Base-by-base conservation (phyloP, 1,140 invertebrate genomes). In the Propsilocerus akamusi region DNA sequence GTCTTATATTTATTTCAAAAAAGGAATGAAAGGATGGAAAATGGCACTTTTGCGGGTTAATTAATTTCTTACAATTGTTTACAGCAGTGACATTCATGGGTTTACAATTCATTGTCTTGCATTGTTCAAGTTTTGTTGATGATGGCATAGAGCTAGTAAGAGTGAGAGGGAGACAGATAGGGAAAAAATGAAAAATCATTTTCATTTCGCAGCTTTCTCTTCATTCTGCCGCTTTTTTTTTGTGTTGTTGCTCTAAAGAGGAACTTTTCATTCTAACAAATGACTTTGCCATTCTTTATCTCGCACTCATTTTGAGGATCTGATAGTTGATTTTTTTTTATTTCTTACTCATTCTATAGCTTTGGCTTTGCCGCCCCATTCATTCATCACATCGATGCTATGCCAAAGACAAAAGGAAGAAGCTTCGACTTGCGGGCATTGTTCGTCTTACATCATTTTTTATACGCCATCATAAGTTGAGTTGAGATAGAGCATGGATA, bases 321-420 rank as follows among this genome's bases (percentile, higher is more conserved):
- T 30, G 28, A 12, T 41, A 41, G 17, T 6, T 41, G 2, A 41
- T 4, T 11, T 4, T 2, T n/a, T 30, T n/a, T 30, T 7, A 2
- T 30, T 30, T n/a, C n/a, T 30, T 30, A 11, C 34, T 41, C 14
- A 17, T 14, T 41, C n/a, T n/a, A n/a, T n/a, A n/a, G n/a, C n/a
- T n/a, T n/a, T n/a, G n/a, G n/a, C n/a, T n/a, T 17, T 41, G 17
- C 34, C 34, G 12, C 5, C 10, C 17, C 17, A 17, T 41, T 41
- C 34, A 41, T 41, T 41, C 34, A 41, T 41, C 34, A 41, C 34
- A n/a, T n/a, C n/a, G n/a, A n/a, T n/a, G n/a, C n/a, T n/a, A n/a
- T n/a, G n/a, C n/a, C n/a, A n/a, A n/a, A n/a, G n/a, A n/a, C n/a
- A n/a, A n/a, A n/a, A n/a, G n/a, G n/a, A n/a, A n/a, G n/a, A n/a